phyloP scores from a whole-genome alignment of 2,113 vertebrate species.

The Gobiocypris rarus region DNA sequence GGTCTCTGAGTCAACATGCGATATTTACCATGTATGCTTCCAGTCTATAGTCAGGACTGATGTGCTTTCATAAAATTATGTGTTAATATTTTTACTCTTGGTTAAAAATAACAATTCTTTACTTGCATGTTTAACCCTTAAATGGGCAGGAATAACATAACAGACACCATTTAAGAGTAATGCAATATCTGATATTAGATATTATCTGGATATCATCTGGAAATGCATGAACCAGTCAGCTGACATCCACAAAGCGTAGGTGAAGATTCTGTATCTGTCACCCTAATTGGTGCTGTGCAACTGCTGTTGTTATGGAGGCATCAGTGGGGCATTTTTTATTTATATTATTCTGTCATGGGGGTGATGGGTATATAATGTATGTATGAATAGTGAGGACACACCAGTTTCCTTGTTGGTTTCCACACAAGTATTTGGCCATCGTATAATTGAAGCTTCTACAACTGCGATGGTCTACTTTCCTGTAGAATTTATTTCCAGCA shows the following conservation, averaged over 20 bases:
- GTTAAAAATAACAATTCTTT: no score
- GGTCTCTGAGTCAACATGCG: slow-evolving; percentile 18
- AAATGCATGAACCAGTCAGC: slow-evolving; percentile 4
- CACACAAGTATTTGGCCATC: background rate
- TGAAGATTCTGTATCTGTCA: background rate
- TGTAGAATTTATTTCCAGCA: slow-evolving; percentile 1
- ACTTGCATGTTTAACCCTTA: background rate
- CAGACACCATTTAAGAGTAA: background rate
- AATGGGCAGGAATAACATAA: background rate
- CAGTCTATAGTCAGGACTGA: background rate
- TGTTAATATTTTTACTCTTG: no score
- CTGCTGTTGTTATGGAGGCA: background rate
- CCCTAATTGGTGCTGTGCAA: slow-evolving; percentile 28
- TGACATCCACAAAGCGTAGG: slow-evolving; percentile 21
- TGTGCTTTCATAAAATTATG: no score
- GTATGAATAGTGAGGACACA: background rate
- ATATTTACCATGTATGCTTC: background rate
- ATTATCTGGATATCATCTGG: background rate
- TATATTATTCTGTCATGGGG: slow-evolving; percentile 16
- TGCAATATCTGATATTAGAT: background rate
- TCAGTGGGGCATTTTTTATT: slow-evolving; percentile 3
- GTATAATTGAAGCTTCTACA: slow-evolving; percentile 1
- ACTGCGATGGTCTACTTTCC: slow-evolving; percentile 1
- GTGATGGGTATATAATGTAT: slow-evolving; percentile 1
- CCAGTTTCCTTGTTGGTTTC: background rate